Percentiles rank a stretch among this genome's conserved stretches.
Evolutionary conservation across 2,113 vertebrate genomes (phyloP).

Genomic region (Ovis canadensis): DNA sequence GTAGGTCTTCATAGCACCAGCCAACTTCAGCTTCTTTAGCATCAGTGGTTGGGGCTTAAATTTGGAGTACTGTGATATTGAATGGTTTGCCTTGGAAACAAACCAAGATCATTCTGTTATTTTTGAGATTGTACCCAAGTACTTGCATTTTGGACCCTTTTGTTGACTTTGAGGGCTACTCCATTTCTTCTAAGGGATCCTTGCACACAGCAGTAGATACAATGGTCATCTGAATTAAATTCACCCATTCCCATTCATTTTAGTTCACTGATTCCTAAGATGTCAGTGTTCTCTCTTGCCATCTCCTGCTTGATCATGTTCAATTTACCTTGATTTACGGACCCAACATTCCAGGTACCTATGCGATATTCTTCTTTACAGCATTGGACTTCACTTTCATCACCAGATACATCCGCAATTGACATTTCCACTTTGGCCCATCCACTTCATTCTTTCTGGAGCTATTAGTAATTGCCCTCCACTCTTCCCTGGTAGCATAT

Average conservation of each 20-base stretch:
- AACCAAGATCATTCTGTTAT: background rate
- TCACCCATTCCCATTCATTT: background rate
- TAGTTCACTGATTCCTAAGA: background rate
- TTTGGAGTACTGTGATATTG: background rate
- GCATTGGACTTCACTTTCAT: background rate
- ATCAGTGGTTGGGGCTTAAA: background rate
- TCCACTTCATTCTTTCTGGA: background rate
- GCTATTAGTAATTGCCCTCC: background rate
- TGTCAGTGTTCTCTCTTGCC: background rate
- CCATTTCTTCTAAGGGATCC: background rate
- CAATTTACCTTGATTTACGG: background rate
- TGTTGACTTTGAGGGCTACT: background rate
- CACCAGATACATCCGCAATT: background rate
- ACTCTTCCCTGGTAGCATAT: background rate
- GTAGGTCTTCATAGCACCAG: background rate
- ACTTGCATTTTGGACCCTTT: background rate
- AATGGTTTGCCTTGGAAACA: background rate
- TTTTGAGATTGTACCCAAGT: background rate
- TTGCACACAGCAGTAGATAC: background rate
- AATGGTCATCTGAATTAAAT: background rate
- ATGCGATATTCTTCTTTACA: background rate
- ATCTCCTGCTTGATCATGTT: background rate
- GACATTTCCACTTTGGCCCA: background rate
- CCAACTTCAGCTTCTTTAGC: background rate
- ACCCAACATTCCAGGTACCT: background rate